Evolutionary conservation across 2,797 vertebrate genomes (phyloP).

Genomic region (Pagetopsis macropterus): DNA sequence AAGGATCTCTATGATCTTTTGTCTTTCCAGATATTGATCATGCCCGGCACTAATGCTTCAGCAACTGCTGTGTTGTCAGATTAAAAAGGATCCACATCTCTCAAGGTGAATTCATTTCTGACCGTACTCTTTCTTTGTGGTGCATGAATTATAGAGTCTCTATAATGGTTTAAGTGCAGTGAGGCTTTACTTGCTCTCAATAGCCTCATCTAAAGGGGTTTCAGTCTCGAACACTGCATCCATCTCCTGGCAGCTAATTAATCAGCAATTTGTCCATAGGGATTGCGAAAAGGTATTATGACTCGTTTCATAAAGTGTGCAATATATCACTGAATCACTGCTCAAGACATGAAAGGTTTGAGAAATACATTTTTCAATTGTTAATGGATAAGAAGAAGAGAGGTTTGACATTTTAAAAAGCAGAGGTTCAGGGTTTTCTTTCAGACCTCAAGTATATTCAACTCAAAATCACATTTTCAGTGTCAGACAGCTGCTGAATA

Average conservation of each 20-base stretch:
- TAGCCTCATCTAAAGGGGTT: slow-evolving; percentile 18
- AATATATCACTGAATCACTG: background rate
- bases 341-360: background rate
- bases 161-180: background rate
- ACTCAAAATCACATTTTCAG: too few relatives aligned
- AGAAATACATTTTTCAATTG: background rate
- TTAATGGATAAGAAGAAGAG: background rate
- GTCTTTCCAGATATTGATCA: slow-evolving; percentile 41
- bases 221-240: background rate
- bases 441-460: too few relatives aligned
- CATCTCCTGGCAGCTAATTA: slow-evolving; percentile 9
- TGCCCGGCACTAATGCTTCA: slow-evolving; percentile 19
- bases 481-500: too few relatives aligned
- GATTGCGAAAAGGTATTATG: background rate
- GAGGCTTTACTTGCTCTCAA: slow-evolving; percentile 4
- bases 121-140: slow-evolving; percentile 28
- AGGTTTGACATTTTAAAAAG: slow-evolving; percentile 35
- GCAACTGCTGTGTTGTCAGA: slow-evolving; percentile 27
- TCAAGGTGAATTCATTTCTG: slow-evolving; percentile 31
- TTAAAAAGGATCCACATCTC: slow-evolving; percentile 23
- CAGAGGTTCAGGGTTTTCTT: background rate
- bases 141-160: background rate
- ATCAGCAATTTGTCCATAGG: slow-evolving; percentile 1
- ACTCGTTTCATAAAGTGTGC: background rate
- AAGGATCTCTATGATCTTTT: slow-evolving; percentile 15